Evolutionary conservation across 2,797 vertebrate species (phyloP), one percentile per base, ranked within the genome.

Genomic region (Tapirus indicus): DNA sequence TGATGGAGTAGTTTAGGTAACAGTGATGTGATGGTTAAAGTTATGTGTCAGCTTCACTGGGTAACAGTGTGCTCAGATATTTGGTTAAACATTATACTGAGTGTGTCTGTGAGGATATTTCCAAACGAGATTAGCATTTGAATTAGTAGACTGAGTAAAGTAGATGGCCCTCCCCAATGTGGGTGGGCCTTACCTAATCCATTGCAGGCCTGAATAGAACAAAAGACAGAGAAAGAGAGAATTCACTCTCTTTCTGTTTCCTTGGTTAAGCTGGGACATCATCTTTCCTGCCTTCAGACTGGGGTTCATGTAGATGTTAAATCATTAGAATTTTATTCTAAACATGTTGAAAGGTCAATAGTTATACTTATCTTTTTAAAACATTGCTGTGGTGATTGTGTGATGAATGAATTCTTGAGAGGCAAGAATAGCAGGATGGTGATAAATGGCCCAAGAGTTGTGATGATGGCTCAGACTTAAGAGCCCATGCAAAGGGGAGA

Each of bases 321-420:
- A 60, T 78, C 21, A 74, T n/a, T 82, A 91, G 20, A 79, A 58
- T 88, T 58, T 79, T 71, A 56, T 64, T 68, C 23, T 69, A 29
- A 84, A 17, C 17, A 27, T 13, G 7, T 71, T 64, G 16, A 83
- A 91, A 74, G 25, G 29, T 13, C 88, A 91, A 56, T 9, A 52
- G 13, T 68, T 84, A 47, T 7, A 11, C 8, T 80, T 75, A 60
- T 62, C 27, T 60, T 92, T 75, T 58, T 13, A 29, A 79, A 91
- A 83, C 23, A 47, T 32, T 60, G 8, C 35, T 85, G 6, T 29
- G 27, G 13, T 79, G 13, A 41, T 64, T 52, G 8, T 91, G 17
- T 23, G 17, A 49, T 41, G 16, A 66, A 94, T 77, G n/a, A 71
- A 77, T 25, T 71, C 80, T 56, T 12, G 16, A 86, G 44, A 29